Percentiles rank a stretch among this genome's conserved stretches.
phyloP scores from a whole-genome alignment of 1,140 invertebrate species.

The Homalodisca vitripennis region DNA sequence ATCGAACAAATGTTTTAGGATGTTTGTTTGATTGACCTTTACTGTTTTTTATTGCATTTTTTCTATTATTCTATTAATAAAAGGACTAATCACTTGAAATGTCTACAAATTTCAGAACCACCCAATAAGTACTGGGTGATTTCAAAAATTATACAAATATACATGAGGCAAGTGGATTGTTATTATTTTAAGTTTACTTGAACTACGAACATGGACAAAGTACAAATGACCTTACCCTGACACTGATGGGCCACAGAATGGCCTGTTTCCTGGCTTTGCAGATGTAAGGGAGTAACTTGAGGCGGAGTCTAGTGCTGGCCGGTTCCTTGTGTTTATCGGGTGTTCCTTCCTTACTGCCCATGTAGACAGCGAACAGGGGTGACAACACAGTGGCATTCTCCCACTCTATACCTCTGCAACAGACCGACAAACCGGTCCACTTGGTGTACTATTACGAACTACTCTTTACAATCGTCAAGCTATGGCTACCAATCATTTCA shows the following conservation, averaged over 20 bases:
- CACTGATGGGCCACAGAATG: slow-evolving; percentile 74
- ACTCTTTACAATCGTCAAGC: too few species aligned
- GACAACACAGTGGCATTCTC: slow-evolving; percentile 62
- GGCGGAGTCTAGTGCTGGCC: slow-evolving; percentile 74
- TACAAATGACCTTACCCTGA: slow-evolving; percentile 59
- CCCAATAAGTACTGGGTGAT: background rate
- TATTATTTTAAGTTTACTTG: background rate
- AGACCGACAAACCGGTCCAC: too few species aligned
- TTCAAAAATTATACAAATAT: background rate
- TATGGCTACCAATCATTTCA: too few species aligned
- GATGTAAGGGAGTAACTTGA: slow-evolving; percentile 83
- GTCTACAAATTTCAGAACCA: too few species aligned
- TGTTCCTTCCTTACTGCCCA: slow-evolving; percentile 61
- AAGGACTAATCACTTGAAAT: too few species aligned
- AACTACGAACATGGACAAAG: too few species aligned
- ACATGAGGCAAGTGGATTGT: background rate
- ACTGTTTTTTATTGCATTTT: too few species aligned
- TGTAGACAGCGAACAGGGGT: slow-evolving; percentile 74
- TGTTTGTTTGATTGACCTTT: too few species aligned
- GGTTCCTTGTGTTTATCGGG: slow-evolving; percentile 66
- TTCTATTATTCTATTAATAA: too few species aligned
- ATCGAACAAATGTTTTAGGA: too few species aligned
- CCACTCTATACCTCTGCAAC: slow-evolving; percentile 76
- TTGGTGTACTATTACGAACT: too few species aligned
- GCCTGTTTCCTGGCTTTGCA: slow-evolving; percentile 75